Conservation (phyloP, 2,113 vertebrate genomes). For the Noctilio leporinus region DNA sequence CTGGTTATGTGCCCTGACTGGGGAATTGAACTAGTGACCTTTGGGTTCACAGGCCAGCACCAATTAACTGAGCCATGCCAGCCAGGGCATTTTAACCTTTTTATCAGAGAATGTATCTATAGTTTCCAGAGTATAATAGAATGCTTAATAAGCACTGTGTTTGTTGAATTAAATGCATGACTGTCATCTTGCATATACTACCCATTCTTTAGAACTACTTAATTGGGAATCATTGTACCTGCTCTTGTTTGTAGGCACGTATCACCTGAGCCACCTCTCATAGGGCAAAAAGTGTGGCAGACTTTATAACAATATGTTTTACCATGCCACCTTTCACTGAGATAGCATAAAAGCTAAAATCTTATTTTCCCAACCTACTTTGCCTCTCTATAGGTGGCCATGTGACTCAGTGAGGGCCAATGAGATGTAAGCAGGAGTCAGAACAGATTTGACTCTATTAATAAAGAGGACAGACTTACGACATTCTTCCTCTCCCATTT, state of each 20-base stretch:
- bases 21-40: no score
- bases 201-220: neutral
- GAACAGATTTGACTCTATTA: neutral
- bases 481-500: fast-evolving
- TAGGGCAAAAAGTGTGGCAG: neutral
- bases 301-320: neutral
- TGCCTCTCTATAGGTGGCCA: no score
- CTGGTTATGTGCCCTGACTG: no score
- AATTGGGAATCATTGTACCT: neutral
- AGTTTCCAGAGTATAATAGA: neutral
- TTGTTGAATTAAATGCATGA: neutral
- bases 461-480: neutral
- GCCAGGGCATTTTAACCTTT: neutral
- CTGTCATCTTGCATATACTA: neutral
- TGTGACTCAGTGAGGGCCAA: neutral
- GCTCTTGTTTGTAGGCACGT: neutral
- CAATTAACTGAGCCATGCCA: no score
- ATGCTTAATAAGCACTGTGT: neutral
- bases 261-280: neutral
- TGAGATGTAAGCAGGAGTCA: neutral
- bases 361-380: neutral
- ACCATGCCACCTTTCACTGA: neutral
- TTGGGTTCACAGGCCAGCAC: no score
- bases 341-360: neutral
- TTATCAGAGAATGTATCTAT: no score